phyloP scores from a whole-genome alignment of 2,113 vertebrate genomes.

The Sclerurus mexicanus region DNA sequence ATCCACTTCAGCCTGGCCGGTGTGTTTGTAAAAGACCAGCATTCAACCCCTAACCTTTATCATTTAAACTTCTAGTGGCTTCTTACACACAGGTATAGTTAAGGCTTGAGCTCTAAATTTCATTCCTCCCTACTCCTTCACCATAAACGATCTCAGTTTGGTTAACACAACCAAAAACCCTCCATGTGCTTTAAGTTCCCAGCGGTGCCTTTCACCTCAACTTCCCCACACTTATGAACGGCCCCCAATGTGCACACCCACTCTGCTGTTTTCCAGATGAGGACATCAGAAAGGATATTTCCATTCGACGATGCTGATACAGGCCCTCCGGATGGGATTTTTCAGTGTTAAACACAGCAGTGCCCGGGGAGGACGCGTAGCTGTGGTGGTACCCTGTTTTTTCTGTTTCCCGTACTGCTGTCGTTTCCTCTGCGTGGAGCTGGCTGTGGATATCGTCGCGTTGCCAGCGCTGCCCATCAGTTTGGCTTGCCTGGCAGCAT shows the following conservation, averaged over 20 bases:
- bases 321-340: slow-evolving; percentile 95
- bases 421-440: slow-evolving; percentile 93
- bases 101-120: not conserved
- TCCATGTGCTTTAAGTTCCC: accelerated
- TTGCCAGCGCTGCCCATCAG: slow-evolving; percentile 89
- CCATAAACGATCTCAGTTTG: not conserved
- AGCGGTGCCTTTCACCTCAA: not conserved
- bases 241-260: not conserved
- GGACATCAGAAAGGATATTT: slow-evolving; percentile 91
- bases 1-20: not conserved
- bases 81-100: not conserved
- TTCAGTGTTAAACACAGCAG: slow-evolving; percentile 97
- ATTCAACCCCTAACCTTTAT: not conserved
- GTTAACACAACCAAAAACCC: not conserved
- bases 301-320: slow-evolving; percentile 99
- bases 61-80: not conserved
- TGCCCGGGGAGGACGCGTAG: slow-evolving; percentile 91
- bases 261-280: not conserved
- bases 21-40: not conserved
- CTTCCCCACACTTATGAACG: not conserved
- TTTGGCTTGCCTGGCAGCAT: slow-evolving; percentile 95
- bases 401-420: slow-evolving; percentile 97
- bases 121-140: not conserved
- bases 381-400: slow-evolving; percentile 88
- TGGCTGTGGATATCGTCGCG: slow-evolving; percentile 92